Conservation (phyloP, 2,797 vertebrate genomes). For the Sebastes iracundus region DNA sequence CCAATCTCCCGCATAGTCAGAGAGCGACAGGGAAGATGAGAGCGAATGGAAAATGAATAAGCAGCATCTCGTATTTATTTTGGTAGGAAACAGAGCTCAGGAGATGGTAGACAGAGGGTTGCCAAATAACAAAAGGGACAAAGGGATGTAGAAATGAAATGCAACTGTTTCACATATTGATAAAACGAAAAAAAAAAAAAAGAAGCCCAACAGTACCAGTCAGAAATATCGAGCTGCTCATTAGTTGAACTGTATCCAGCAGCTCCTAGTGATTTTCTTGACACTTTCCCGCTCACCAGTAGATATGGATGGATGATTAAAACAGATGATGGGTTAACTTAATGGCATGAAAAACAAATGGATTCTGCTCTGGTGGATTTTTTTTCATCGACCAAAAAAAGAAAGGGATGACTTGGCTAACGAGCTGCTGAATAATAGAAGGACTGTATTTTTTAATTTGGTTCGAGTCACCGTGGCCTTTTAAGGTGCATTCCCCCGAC, state of each 20-base stretch:
- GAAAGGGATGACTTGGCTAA: constrained; percentile 10
- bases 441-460: background rate
- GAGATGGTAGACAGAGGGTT: background rate
- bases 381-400: background rate
- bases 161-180: constrained; percentile 29
- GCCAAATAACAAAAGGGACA: constrained; percentile 35
- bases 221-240: constrained; percentile 47
- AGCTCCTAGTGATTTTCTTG: constrained; percentile 36
- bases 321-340: constrained; percentile 19
- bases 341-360: constrained; percentile 6
- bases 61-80: constrained; percentile 33
- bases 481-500: constrained; percentile 6
- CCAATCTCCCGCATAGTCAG: background rate
- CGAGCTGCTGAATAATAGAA: constrained; percentile 33
- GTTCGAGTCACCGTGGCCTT: background rate
- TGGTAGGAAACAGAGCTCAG: constrained; percentile 18
- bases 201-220: background rate
- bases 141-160: constrained; percentile 38
- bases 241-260: constrained; percentile 40
- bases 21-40: constrained; percentile 24
- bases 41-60: constrained; percentile 45
- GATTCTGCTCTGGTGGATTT: background rate
- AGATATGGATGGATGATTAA: constrained; percentile 22
- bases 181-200: background rate
- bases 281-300: constrained; percentile 1